Evolutionary conservation across 2,797 vertebrate genomes (phyloP), one percentile per base, ranked within the genome.

Genomic region (Pipistrellus nathusii): DNA sequence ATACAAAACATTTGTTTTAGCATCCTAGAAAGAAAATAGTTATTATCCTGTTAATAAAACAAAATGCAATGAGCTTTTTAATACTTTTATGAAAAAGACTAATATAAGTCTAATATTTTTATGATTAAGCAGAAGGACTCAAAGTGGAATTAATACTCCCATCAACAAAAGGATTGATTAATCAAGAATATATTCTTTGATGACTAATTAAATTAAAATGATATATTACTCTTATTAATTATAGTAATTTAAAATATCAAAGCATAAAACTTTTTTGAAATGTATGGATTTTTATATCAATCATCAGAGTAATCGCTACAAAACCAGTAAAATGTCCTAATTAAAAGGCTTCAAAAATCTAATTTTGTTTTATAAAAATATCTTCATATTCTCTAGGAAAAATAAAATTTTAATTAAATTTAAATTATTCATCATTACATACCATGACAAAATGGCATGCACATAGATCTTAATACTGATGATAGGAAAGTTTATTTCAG

Each of bases 211-310:
- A 78, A 62, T 78, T 88, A 51, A 86, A 91, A 83, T 3, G 6
- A 21, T 18, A 5, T 17, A 84, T 53, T 77, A 4, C 0, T 32
- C 75, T 81, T 76, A 41, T 90, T 20, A 91, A 8, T 51, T 75
- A 83, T 6, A 41, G 77, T 83, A 73, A 78, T 71, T 90, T 83
- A 91, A 68, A 94, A 51, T 84, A 86, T 53, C 20, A 14, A 59
- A 88, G 20, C 83, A 18, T 75, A 83, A 90, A 71, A 53, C 59
- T 8, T 51, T 89, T 93, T 93, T 76, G 23, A 88, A 93, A 51
- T 48, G 1, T 46, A 76, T 86, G 3, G 20, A 53, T 66, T 82
- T 93, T 71, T 78, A 51, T 27, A 44, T 23, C 25, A 82, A 48
- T 89, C 9, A 35, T 64, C 44, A 68, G 59, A 51, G 51, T 81